Evolutionary conservation across 2,888 invertebrate species (phyloP).

Genomic region (Phorcus lineatus): DNA sequence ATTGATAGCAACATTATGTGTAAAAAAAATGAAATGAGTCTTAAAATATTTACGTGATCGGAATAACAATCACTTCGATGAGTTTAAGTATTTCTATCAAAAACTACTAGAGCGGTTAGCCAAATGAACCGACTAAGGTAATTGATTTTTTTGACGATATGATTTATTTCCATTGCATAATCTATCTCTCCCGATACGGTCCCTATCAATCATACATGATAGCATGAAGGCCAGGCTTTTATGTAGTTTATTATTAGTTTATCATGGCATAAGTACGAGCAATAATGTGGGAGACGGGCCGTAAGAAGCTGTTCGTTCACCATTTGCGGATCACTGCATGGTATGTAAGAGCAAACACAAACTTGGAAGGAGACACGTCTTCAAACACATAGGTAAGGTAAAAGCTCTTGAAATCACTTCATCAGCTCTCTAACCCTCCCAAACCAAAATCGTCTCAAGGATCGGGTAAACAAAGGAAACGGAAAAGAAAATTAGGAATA

Average conservation of each 20-base stretch:
- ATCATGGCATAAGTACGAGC: background rate
- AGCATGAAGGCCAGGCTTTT: background rate
- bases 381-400: constrained; percentile 13
- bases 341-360: background rate
- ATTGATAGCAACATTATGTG: too few species aligned
- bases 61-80: too few species aligned
- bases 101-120: too few species aligned
- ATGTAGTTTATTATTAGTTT: background rate
- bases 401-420: constrained; percentile 11
- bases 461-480: background rate
- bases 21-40: too few species aligned
- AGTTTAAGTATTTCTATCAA: too few species aligned
- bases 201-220: background rate
- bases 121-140: too few species aligned
- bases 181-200: background rate
- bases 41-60: too few species aligned
- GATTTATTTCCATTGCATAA: constrained; percentile 1
- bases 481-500: background rate
- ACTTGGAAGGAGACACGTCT: background rate
- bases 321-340: background rate
- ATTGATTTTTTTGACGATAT: too few species aligned
- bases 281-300: background rate
- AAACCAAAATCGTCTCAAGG: background rate
- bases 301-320: background rate
- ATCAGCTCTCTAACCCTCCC: background rate